A percentile compares a stretch with the other conserved stretches of the same genome.
Conservation (phyloP, 92 coral and sea anemone genomes). For the Heteractis magnifica region DNA sequence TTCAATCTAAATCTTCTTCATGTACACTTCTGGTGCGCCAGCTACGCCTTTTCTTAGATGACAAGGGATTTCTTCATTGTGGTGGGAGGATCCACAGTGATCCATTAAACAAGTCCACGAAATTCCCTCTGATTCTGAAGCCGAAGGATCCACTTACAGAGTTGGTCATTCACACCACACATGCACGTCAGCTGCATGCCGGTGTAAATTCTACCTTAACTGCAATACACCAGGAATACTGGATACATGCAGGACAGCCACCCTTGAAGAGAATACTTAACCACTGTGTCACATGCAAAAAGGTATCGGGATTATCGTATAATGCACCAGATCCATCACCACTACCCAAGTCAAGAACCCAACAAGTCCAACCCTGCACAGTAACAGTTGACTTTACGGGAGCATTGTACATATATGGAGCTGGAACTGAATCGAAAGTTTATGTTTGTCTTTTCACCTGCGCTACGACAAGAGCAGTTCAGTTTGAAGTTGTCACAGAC, state of each 20-base stretch:
- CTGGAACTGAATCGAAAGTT: constrained; percentile 29
- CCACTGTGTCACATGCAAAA: constrained; percentile 34
- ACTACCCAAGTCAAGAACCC: constrained; percentile 38
- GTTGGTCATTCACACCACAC: constrained; percentile 35
- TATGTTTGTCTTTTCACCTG: constrained; percentile 65
- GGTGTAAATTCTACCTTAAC: constrained; percentile 50
- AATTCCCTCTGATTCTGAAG: constrained; percentile 47
- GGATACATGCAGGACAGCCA: constrained; percentile 44
- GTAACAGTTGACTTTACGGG: constrained; percentile 46
- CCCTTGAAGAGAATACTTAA: constrained; percentile 18
- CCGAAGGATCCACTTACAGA: constrained; percentile 32
- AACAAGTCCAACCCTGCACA: constrained; percentile 32
- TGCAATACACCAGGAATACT: constrained; percentile 43
- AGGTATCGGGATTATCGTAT: constrained; percentile 27
- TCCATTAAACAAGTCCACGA: constrained; percentile 22
- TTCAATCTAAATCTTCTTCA: constrained; percentile 11
- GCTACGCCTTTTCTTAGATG: constrained; percentile 4
- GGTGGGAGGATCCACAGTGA: constrained; percentile 62
- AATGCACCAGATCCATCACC: constrained; percentile 42
- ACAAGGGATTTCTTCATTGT: constrained; percentile 35
- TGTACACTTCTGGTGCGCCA: constrained; percentile 16
- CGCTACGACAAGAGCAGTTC: constrained; percentile 52
- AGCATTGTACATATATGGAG: constrained; percentile 25
- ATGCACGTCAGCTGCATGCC: constrained; percentile 45
- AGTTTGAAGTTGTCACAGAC: constrained; percentile 56